Conservation (phyloP, 2,797 vertebrate species). For the Mionectes olivaceus region DNA sequence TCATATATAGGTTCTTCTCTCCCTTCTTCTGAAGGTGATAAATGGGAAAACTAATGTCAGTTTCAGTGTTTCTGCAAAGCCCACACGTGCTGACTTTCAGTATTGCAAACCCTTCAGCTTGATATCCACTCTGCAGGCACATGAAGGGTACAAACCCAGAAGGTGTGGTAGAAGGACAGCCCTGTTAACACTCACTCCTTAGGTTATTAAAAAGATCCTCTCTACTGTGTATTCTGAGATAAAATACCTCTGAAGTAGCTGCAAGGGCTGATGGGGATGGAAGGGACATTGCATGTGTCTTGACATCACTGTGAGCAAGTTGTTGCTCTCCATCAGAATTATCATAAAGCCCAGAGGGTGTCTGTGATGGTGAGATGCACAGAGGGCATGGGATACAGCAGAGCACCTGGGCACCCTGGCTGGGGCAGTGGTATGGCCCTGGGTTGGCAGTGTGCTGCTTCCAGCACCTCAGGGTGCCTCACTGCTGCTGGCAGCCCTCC, state of each 20-base stretch:
- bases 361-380: background rate
- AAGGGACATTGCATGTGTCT: fast-evolving
- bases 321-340: fast-evolving
- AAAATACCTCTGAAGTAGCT: background rate
- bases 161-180: background rate
- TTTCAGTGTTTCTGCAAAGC: background rate
- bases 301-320: fast-evolving
- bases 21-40: background rate
- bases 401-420: background rate
- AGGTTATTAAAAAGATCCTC: background rate
- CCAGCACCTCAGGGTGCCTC: background rate
- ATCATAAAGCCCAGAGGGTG: fast-evolving
- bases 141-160: background rate
- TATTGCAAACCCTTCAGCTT: background rate
- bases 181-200: background rate
- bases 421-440: fast-evolving
- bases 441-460: too few relatives aligned
- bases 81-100: background rate
- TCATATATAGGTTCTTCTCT: background rate
- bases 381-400: background rate
- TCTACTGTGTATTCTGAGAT: background rate
- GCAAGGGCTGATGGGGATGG: too few relatives aligned
- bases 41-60: background rate
- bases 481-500: background rate
- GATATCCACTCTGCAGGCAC: background rate